These are phyloP conservation scores for Pachypanchax playfairii DNA, from an alignment of 2,113 vertebrate genomes.

Conservation along the genomic window DNA sequence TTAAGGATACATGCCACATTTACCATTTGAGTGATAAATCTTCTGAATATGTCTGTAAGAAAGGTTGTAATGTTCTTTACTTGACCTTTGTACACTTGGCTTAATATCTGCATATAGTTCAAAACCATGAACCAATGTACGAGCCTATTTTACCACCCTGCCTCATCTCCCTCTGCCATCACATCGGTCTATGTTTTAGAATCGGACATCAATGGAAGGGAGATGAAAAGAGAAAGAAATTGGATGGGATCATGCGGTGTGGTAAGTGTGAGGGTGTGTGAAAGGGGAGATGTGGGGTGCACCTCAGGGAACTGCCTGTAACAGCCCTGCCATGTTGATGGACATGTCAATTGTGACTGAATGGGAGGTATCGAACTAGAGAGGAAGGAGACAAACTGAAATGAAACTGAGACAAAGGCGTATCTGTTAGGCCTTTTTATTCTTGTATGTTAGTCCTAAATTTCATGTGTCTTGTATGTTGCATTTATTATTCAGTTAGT, in stretches of 20 bases:
- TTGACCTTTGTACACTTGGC: background rate
- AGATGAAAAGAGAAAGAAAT: constrained; percentile 29
- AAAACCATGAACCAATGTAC: background rate
- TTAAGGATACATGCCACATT: background rate
- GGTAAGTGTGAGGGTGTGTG: constrained; percentile 13
- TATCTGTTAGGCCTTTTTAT: background rate
- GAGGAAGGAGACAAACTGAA: constrained; percentile 41
- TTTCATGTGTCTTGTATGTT: background rate
- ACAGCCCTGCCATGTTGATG: constrained; percentile 59
- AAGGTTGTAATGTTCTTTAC: background rate
- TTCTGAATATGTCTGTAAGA: background rate
- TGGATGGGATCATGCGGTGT: background rate
- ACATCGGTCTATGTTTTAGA: constrained; percentile 34
- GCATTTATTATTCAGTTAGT: too few species aligned
- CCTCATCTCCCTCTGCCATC: constrained; percentile 26
- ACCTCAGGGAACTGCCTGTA: constrained; percentile 65
- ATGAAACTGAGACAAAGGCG: background rate
- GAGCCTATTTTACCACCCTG: constrained; percentile 8
- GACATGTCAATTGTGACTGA: constrained; percentile 68
- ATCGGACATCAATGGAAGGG: constrained; percentile 35
- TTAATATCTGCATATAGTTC: constrained; percentile 1
- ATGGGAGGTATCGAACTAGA: constrained; percentile 24
- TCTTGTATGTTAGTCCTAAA: too few species aligned
- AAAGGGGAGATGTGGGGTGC: constrained; percentile 1
- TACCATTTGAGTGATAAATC: background rate